phyloP scores from a whole-genome alignment of 2,797 vertebrate genomes.

The Malacoraja senta region DNA sequence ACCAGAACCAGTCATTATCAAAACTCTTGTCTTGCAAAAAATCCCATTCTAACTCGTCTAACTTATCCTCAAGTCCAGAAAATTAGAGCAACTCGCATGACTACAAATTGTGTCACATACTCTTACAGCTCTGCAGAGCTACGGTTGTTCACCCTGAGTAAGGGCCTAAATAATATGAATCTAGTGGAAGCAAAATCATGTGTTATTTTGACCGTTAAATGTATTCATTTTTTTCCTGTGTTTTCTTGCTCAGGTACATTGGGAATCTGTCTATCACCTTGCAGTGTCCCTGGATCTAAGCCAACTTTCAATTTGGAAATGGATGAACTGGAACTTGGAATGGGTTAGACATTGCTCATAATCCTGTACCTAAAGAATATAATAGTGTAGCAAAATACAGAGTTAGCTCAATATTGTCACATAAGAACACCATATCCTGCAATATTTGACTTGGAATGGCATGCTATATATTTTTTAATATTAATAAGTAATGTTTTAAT shows the following conservation, averaged over 20 bases:
- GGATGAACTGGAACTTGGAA: conserved; percentile 80
- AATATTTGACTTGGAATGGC: too few relatives aligned
- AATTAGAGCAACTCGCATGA: too few relatives aligned
- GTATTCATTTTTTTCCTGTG: not conserved
- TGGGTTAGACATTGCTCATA: conserved; percentile 64
- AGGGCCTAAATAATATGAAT: not conserved
- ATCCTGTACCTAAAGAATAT: not conserved
- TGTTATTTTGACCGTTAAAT: not conserved
- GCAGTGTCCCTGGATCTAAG: conserved; percentile 78
- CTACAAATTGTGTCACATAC: too few relatives aligned
- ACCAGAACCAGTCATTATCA: too few relatives aligned
- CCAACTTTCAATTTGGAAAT: conserved; percentile 74
- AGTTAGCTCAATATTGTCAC: not conserved
- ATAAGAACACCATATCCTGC: not conserved
- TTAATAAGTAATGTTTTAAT: too few relatives aligned
- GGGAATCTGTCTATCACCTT: conserved; percentile 82
- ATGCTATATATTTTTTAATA: too few relatives aligned
- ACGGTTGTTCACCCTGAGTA: not conserved
- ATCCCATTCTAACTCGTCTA: too few relatives aligned
- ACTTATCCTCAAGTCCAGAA: too few relatives aligned
- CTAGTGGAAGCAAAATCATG: conserved; percentile 6
- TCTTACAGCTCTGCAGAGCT: not conserved
- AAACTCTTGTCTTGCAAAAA: too few relatives aligned
- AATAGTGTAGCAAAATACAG: not conserved
- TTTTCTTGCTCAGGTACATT: conserved; percentile 65